phyloP scores from a whole-genome alignment of 2,113 vertebrate species.

The Ia io region DNA sequence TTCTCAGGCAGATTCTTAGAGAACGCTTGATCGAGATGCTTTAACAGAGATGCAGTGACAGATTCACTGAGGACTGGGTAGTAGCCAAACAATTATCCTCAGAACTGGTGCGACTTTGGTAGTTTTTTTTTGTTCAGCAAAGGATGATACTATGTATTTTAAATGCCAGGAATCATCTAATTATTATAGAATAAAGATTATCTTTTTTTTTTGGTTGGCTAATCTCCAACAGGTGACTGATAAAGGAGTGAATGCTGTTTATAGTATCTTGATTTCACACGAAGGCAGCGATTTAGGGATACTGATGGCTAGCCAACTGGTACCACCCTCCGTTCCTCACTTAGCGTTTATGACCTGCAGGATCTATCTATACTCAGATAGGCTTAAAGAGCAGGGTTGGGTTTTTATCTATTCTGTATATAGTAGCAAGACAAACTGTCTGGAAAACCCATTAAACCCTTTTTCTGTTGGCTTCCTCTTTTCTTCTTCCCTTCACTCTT shows the following conservation, averaged over 20 bases:
- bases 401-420: not conserved
- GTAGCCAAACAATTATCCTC: not conserved
- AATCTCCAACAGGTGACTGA: not conserved
- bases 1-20: not conserved
- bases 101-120: not conserved
- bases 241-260: not conserved
- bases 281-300: not conserved
- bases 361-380: not conserved
- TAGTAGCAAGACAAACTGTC: not conserved
- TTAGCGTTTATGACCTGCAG: not conserved
- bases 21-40: not conserved
- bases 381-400: not conserved
- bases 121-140: not conserved
- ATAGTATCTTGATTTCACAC: not conserved
- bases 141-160: not conserved
- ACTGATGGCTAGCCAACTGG: not conserved
- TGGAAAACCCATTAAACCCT: not conserved
- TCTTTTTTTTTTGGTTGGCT: not conserved
- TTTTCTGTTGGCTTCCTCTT: not conserved
- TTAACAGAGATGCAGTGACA: not conserved
- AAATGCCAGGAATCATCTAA: not conserved
- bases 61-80: not conserved
- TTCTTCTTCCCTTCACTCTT: not conserved
- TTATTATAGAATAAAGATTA: not conserved
- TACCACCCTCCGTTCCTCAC: accelerated